Base-by-base conservation (phyloP, 2,113 vertebrate genomes). In the Gymnarchus niloticus region DNA sequence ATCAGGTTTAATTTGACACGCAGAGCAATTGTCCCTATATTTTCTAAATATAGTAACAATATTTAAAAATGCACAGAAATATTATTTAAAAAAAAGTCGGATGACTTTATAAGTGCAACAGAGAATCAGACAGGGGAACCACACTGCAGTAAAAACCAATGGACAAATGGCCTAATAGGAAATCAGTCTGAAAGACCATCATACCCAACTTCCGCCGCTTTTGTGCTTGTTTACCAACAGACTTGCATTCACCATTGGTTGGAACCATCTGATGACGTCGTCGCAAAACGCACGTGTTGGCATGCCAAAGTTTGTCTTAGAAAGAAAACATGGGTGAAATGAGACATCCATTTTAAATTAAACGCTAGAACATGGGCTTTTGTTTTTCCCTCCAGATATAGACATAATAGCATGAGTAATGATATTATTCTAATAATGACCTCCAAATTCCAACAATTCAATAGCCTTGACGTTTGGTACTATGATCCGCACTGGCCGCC, bases 221-320 rank as follows among this genome's bases (percentile, higher is more conserved):
- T 17, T 28, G 41, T 86, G 81, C 41, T 85, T 94, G 92, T 95
- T 95, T 94, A 94, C 94, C 94, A 95, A 94, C 93, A 94, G 90
- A 78, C 86, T 88, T 76, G 85, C 85, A 88, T 90, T 65, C 87
- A 61, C 88, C 89, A 88, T 77, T 83, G 87, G 85, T 85, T 85
- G 69, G 87, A 86, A 88, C 73, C 57, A 37, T 17, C 25, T 12
- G 59, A 17, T 89, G 89, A 89, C 87, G 90, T 91, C 90, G 88
- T 81, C 57, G 28, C 76, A 54, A 76, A 88, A 90, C 88, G 89
- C 92, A 92, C 92, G 90, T 92, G 91, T 91, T 76, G 85, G 69
- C 7, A 46, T 25, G 23, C 21, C 25, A 81, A 81, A 25, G 48
- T 14, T 41, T 52, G 9, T 19, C 56, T 21, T 76, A 54, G 44